Base-by-base conservation (phyloP, 2,113 vertebrate genomes). In the Tachycineta bicolor region DNA sequence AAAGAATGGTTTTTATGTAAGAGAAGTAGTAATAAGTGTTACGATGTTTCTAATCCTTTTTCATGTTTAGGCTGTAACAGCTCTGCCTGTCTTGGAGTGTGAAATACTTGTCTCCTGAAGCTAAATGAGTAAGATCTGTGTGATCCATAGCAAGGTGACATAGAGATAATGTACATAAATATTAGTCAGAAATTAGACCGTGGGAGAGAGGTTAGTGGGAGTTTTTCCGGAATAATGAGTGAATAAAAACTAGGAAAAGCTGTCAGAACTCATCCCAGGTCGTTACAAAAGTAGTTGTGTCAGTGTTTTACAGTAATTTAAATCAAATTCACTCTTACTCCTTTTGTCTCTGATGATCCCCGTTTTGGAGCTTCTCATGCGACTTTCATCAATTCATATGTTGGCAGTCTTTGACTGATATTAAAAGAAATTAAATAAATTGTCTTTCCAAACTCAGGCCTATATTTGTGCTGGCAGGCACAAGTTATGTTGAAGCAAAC, bases 111-210 rank as follows among this genome's bases (percentile, higher is more conserved):
- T 90, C 89, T 95, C 83, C 77, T 53, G 44, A 53, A 94, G 80
- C 81, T 76, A 89, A 87, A 89, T 94, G 83, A 95, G 37, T 94
- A 90, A 95, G 67, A 41, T 69, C 46, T 79, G 28, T 69, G n/a
- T 82, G 67, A 87, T 89, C 70, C 87, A 58, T 62, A 91, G 84
- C 41, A 73, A 85, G 53, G 63, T 47, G 1, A 87, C 71, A 75
- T 10, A 67, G 84, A 89, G 64, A 71, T 52, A 87, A 81, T 78
- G 34, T 23, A 68, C 41, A 82, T 68, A 89, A 88, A 75, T 76
- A 63, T 91, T 91, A 95, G 64, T 89, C 65, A 94, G 84, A 73
- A 83, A 60, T 76, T 58, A 65, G 34, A 92, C 69, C 22, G 9
- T 87, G 77, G 73, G 81, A 93, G 56, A 93, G 41, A 94, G 68